Conservation (phyloP, 2,113 vertebrate species). For the Hipposideros armiger region DNA sequence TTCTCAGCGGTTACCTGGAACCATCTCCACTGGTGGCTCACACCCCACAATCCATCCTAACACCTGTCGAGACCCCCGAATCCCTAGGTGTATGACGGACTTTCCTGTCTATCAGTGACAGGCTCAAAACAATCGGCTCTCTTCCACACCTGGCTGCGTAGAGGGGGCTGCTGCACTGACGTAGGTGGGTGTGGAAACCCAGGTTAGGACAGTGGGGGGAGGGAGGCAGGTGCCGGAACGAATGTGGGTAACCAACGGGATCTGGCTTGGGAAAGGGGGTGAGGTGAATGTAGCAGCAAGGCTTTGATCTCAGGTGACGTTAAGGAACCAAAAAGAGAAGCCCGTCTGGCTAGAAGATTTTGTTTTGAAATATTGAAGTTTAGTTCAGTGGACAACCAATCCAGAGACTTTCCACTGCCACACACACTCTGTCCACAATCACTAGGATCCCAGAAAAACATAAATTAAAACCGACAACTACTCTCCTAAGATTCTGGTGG, state of each 20-base stretch:
- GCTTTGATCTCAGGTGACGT: background rate
- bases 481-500: background rate
- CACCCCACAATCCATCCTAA: background rate
- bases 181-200: background rate
- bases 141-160: background rate
- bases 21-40: background rate
- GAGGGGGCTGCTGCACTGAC: background rate
- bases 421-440: no score
- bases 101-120: background rate
- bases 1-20: conserved; percentile 4
- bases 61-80: background rate
- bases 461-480: background rate
- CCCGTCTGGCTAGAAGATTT: background rate
- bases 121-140: background rate
- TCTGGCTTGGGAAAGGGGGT: background rate
- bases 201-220: background rate
- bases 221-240: background rate
- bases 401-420: background rate
- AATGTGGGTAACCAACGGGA: background rate
- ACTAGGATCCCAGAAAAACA: background rate
- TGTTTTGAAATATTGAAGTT: background rate
- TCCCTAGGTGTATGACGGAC: background rate
- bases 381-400: background rate
- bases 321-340: background rate
- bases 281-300: background rate